Evolutionary conservation across 92 coral and sea anemone species (phyloP), one percentile per base, ranked within the genome.

Genomic region (Epizoanthus stellaris): DNA sequence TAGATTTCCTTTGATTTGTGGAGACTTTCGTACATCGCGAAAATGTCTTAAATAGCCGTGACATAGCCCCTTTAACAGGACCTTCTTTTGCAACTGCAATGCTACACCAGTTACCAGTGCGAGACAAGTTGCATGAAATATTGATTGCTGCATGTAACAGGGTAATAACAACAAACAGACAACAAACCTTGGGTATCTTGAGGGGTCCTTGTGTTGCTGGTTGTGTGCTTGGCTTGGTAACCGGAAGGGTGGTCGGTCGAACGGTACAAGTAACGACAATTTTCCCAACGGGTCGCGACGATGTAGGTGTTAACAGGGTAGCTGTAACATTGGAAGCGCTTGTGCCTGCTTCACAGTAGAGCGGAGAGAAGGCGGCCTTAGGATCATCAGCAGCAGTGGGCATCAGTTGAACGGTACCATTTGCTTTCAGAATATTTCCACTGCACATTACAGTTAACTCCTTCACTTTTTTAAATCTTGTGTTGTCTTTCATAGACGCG

Each of bases 291-390:
- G 72, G 16, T 12, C 7, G 21, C 45, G 83, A 58, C 19, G 61
- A 61, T 71, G 72, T 79, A 38, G 83, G 83, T 62, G 83, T 79
- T 45, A 79, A 40, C 4, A 79, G 83, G 59, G 34, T 79, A 20
- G 73, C 83, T 13, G 72, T 79, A 4, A 63, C 19, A 79, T 62
- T 63, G 42, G 73, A 62, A 6, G 60, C 59, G 60, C 49, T 23
- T 70, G 72, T 63, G 17, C 49, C 57, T 12, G 60, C 73, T 42
- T 79, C 83, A 79, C 83, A 79, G 14, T 79, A 64, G 13, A 79
- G 23, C 15, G 83, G 71, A 17, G 73, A 45, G 23, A 79, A 79
- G 7, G 57, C 19, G 0, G 20, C 12, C 42, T 5, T 5, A 1
- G 83, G 72, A 6, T 64, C 39, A 61, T 64, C 71, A 13, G 72